These are phyloP conservation scores for Timema podura DNA, from an alignment of 2,888 invertebrate species.

Conservation along the genomic window DNA sequence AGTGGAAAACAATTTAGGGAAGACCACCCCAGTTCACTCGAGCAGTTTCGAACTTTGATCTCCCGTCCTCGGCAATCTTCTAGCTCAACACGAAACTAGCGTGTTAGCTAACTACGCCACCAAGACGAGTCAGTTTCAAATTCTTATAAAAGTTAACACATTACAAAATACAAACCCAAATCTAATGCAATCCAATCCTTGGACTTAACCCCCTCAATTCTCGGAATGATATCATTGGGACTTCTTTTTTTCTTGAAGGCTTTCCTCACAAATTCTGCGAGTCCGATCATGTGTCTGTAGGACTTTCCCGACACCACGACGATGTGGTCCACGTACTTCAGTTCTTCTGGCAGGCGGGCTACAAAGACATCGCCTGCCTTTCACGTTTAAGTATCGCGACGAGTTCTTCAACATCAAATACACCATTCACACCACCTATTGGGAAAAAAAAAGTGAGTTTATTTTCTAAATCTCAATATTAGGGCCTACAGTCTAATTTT, in stretches of 20 bases:
- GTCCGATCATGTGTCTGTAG: constrained; percentile 65
- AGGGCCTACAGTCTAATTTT: no score
- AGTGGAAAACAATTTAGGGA: no score
- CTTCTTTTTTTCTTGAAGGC: constrained; percentile 69
- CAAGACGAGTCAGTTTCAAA: no score
- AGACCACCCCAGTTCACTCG: no score
- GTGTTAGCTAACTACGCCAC: no score
- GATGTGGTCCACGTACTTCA: constrained; percentile 80
- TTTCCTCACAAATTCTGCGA: constrained; percentile 70
- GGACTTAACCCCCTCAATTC: constrained; percentile 70
- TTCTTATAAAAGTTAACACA: no score
- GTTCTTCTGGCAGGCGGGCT: constrained; percentile 64
- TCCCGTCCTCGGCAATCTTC: no score
- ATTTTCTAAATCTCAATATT: not conserved
- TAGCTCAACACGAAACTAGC: no score
- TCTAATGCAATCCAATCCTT: constrained; percentile 88
- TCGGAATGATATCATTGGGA: constrained; percentile 62
- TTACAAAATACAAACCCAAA: constrained; percentile 57
- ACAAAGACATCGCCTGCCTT: constrained; percentile 79
- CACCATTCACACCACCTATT: constrained; percentile 75
- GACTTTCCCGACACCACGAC: constrained; percentile 75
- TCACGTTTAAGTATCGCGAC: constrained; percentile 71
- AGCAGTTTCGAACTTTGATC: no score
- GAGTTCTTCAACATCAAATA: constrained; percentile 84
- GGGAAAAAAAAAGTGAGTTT: constrained; percentile 19